Conservation (phyloP, 2,888 invertebrate genomes). For the Caenorhabditis zanzibari region DNA sequence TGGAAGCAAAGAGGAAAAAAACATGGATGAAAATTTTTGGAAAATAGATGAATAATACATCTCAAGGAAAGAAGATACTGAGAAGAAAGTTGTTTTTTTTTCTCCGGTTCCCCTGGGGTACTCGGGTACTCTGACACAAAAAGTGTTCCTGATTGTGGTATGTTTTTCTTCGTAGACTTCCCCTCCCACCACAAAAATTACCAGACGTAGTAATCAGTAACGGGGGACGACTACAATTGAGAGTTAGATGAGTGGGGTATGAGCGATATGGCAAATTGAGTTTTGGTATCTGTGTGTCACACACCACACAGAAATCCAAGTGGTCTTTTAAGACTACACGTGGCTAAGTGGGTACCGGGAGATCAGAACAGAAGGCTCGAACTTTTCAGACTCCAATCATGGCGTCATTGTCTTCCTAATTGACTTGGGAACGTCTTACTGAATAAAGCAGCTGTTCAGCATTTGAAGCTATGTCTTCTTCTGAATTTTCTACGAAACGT, state of each 20-base stretch:
- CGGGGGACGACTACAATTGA: slow-evolving; percentile 5
- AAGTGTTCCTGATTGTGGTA: slow-evolving; percentile 29
- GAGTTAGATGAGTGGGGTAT: slow-evolving; percentile 27
- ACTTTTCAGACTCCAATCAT: not conserved
- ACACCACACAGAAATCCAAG: not conserved
- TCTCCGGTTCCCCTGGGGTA: slow-evolving; percentile 31
- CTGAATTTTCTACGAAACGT: too few species aligned
- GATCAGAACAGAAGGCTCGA: slow-evolving; percentile 4
- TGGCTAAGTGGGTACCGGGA: not conserved
- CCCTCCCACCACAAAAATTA: slow-evolving; percentile 1
- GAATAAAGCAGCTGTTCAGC: too few species aligned
- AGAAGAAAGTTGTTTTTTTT: not conserved
- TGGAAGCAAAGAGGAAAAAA: not conserved
- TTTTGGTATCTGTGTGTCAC: slow-evolving; percentile 18
- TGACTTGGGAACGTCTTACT: not conserved
- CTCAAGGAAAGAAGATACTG: too few species aligned
- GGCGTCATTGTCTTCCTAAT: not conserved
- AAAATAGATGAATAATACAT: slow-evolving; percentile 5
- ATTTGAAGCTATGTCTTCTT: too few species aligned
- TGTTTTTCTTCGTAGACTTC: not conserved
- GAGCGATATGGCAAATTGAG: slow-evolving; percentile 25
- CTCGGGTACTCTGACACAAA: slow-evolving; percentile 21
- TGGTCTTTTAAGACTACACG: not conserved
- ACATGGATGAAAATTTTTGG: not conserved
- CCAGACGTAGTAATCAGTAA: slow-evolving; percentile 27